Percentiles rank a stretch among this genome's conserved stretches.
Evolutionary conservation across 1,140 invertebrate species (phyloP).

Genomic region (Mylabris phalerata): DNA sequence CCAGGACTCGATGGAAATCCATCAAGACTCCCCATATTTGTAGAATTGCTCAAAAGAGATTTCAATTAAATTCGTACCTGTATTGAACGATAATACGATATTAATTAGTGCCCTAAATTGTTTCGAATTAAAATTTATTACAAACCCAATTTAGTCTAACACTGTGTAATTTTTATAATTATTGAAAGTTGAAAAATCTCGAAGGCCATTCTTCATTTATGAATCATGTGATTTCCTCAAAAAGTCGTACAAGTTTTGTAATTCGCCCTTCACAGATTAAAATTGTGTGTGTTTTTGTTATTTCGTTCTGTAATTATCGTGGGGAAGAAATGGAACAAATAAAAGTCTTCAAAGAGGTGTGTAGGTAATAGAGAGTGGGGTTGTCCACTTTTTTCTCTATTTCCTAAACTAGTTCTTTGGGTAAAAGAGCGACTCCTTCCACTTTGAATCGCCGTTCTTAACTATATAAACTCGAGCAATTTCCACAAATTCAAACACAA

Average conservation of each 20-base stretch:
- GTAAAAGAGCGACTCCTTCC: conserved; percentile 19
- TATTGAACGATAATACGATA: no score
- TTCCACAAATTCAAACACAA: conserved; percentile 13
- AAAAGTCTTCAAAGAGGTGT: background rate
- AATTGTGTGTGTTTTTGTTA: background rate
- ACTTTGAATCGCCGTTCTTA: background rate
- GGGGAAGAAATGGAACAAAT: background rate
- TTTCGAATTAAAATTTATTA: no score
- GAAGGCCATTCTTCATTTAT: no score
- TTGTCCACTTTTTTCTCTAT: conserved; percentile 1
- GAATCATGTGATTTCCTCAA: conserved; percentile 9
- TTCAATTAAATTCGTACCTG: no score
- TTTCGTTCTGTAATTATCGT: conserved; percentile 3
- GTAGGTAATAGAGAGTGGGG: background rate
- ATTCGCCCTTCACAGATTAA: conserved; percentile 9
- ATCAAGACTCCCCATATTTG: no score
- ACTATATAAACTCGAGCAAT: conserved; percentile 13
- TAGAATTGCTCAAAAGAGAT: no score
- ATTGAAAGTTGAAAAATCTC: no score
- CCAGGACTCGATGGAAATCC: no score
- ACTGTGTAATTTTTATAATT: no score
- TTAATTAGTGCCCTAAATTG: no score
- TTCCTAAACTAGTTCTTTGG: conserved; percentile 21
- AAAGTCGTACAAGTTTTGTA: conserved; percentile 1
- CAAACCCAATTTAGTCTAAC: no score